Conservation (phyloP, 2,113 vertebrate species). For the Propithecus coquereli region DNA sequence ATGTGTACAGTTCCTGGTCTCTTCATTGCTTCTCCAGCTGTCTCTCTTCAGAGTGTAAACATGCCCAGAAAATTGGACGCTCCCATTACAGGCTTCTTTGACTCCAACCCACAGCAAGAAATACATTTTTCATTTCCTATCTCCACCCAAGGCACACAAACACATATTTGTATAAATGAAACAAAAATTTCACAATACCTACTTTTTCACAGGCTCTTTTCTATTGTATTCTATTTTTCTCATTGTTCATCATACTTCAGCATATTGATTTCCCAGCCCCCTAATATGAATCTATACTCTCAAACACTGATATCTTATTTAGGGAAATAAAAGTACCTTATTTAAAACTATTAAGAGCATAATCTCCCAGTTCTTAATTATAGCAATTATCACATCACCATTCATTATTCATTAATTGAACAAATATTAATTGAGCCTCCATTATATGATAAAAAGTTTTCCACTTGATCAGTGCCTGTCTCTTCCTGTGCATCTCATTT, state of each 20-base stretch:
- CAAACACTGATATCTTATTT: background rate
- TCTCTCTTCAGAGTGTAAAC: background rate
- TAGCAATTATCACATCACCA: background rate
- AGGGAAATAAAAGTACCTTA: background rate
- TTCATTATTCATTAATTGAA: background rate
- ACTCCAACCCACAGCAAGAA: background rate
- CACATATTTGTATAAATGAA: background rate
- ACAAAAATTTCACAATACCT: background rate
- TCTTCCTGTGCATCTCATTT: background rate
- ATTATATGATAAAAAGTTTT: background rate
- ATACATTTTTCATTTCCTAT: background rate
- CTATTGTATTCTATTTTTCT: background rate
- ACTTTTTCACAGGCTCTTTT: background rate
- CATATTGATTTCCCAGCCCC: background rate
- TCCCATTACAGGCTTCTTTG: background rate
- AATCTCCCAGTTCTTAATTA: background rate
- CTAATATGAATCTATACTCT: background rate
- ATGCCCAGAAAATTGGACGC: background rate
- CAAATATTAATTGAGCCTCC: background rate
- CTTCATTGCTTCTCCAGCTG: background rate
- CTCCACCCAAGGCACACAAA: background rate
- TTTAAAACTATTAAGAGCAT: background rate
- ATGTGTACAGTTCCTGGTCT: background rate
- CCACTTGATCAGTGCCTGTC: background rate
- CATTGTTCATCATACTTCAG: background rate